Conservation (phyloP, 2,113 vertebrate species). For the Clarias gariepinus region DNA sequence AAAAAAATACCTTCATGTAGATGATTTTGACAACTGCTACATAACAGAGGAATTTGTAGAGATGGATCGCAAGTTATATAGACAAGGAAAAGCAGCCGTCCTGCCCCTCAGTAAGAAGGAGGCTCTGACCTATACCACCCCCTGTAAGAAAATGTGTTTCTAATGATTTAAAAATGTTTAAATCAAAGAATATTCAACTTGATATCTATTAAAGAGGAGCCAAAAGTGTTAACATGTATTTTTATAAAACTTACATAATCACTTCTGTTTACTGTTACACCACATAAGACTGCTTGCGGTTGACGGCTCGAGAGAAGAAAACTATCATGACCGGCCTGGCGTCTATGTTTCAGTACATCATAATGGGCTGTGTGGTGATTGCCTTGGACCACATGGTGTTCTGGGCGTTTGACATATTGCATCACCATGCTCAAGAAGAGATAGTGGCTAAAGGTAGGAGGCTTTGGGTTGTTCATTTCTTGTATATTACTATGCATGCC, state of each 20-base stretch:
- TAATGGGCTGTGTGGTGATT: slow-evolving; percentile 72
- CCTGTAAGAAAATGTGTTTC: slow-evolving; percentile 68
- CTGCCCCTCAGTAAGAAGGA: slow-evolving; percentile 78
- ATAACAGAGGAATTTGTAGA: slow-evolving; percentile 75
- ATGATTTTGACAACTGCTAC: slow-evolving; percentile 84
- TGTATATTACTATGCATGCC: neutral
- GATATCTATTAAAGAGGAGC: neutral
- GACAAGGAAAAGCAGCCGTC: slow-evolving; percentile 67
- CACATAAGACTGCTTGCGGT: slow-evolving; percentile 63
- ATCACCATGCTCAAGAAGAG: slow-evolving; percentile 75
- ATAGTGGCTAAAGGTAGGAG: slow-evolving; percentile 74
- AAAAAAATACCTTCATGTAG: slow-evolving; percentile 70
- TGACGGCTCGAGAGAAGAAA: slow-evolving; percentile 64
- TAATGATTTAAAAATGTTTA: neutral
- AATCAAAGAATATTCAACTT: neutral
- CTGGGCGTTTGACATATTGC: slow-evolving; percentile 86
- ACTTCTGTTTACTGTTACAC: neutral
- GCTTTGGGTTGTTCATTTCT: neutral
- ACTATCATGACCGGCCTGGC: slow-evolving; percentile 55
- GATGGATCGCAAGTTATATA: slow-evolving; percentile 68
- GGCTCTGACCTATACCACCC: slow-evolving; percentile 72
- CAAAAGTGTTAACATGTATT: neutral
- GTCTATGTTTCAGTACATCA: slow-evolving; percentile 66
- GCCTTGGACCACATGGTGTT: slow-evolving; percentile 82
- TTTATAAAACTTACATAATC: neutral